Evolutionary conservation across 1,140 invertebrate genomes (phyloP).

Genomic region (Sitobion miscanthi): DNA sequence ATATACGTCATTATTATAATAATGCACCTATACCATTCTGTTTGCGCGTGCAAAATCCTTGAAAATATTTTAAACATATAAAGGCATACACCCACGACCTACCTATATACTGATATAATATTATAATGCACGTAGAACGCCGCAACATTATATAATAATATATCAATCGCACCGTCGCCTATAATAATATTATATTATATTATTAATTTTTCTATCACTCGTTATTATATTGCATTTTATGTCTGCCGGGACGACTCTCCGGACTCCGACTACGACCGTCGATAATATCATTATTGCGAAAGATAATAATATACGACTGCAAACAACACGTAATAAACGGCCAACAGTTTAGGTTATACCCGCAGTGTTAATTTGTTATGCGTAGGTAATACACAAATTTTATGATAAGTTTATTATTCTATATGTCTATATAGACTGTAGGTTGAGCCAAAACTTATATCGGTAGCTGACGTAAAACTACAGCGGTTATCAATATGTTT

Average conservation of each 20-base stretch:
- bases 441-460: background rate
- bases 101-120: background rate
- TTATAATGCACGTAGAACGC: background rate
- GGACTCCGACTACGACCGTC: background rate
- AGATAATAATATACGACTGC: background rate
- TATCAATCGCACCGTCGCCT: background rate
- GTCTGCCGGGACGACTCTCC: background rate
- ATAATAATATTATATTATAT: no score
- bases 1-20: background rate
- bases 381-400: no score
- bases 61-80: background rate
- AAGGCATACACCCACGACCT: no score
- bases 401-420: background rate
- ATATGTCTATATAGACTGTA: background rate
- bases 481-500: background rate
- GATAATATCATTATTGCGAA: background rate
- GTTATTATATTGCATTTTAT: background rate
- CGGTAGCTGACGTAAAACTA: background rate
- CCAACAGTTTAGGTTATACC: background rate
- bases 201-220: no score
- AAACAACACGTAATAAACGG: background rate
- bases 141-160: background rate
- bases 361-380: background rate
- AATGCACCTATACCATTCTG: background rate
- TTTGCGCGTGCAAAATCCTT: background rate